Evolutionary conservation across 2,113 vertebrate species (phyloP).

Genomic region (Syngnathus scovelli): DNA sequence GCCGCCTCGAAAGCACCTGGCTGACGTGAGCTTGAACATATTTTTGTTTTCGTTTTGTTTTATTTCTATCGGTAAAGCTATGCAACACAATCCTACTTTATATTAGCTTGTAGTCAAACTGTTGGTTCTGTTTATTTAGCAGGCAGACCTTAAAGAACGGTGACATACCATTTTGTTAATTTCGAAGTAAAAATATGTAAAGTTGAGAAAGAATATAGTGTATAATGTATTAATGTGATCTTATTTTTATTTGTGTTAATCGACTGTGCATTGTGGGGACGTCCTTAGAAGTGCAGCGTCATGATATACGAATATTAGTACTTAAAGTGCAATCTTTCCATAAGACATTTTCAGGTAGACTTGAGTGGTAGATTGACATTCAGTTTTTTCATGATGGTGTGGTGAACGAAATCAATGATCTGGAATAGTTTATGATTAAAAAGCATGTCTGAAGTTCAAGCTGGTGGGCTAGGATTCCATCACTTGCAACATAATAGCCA

Average conservation of each 20-base stretch:
- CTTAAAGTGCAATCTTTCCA: not conserved
- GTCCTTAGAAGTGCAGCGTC: not conserved
- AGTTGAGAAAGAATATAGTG: too few species aligned
- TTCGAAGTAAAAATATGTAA: not conserved
- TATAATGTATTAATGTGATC: not conserved
- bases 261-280: not conserved
- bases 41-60: not conserved
- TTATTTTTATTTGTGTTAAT: not conserved
- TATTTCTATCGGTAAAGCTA: not conserved
- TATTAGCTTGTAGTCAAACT: not conserved
- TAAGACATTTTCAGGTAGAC: not conserved
- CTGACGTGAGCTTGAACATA: not conserved
- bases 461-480: not conserved
- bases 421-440: not conserved
- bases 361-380: not conserved
- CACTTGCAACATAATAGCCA: not conserved
- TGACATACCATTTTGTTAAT: not conserved
- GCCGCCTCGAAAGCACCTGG: constrained; percentile 18
- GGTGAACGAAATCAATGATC: not conserved
- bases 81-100: not conserved
- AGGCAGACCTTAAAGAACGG: not conserved
- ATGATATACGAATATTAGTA: not conserved
- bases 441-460: not conserved
- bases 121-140: not conserved
- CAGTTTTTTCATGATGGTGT: not conserved